Conservation (phyloP, 1,140 invertebrate genomes). For the Ips nitidus region DNA sequence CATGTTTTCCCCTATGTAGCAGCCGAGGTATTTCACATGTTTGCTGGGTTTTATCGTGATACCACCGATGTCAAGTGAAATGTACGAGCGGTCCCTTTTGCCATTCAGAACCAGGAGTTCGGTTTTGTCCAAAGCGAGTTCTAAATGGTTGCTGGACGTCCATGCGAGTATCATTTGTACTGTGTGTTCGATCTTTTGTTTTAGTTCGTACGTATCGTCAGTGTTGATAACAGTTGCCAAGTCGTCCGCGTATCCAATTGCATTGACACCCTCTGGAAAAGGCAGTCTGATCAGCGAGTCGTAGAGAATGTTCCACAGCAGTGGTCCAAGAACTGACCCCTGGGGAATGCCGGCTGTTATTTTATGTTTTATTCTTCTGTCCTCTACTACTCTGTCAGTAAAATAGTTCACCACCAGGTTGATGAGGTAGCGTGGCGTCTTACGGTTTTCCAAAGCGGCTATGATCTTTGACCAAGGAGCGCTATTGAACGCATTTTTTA, state of each 20-base stretch:
- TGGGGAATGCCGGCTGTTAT: conserved; percentile 39
- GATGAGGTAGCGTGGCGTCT: not conserved
- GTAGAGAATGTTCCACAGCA: conserved; percentile 48
- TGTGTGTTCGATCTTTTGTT: not conserved
- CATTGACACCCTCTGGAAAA: conserved; percentile 26
- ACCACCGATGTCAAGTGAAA: no score
- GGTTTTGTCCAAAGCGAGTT: no score
- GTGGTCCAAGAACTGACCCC: conserved; percentile 44
- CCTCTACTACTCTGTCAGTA: not conserved
- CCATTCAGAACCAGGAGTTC: not conserved
- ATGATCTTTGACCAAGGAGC: not conserved
- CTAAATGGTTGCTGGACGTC: not conserved
- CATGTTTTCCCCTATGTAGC: not conserved
- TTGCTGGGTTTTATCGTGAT: no score
- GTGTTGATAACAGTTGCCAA: conserved; percentile 32
- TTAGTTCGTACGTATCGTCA: not conserved
- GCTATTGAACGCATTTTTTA: no score
- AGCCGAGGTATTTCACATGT: not conserved
- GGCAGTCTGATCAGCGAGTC: conserved; percentile 41
- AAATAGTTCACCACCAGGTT: not conserved
- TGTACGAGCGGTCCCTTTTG: not conserved
- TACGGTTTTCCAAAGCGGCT: not conserved
- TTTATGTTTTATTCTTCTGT: not conserved
- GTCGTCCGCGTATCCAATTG: conserved; percentile 46
- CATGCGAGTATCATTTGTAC: not conserved